Base-by-base conservation (phyloP, 2,888 invertebrate species). In the Dinocampus coccinellae region DNA sequence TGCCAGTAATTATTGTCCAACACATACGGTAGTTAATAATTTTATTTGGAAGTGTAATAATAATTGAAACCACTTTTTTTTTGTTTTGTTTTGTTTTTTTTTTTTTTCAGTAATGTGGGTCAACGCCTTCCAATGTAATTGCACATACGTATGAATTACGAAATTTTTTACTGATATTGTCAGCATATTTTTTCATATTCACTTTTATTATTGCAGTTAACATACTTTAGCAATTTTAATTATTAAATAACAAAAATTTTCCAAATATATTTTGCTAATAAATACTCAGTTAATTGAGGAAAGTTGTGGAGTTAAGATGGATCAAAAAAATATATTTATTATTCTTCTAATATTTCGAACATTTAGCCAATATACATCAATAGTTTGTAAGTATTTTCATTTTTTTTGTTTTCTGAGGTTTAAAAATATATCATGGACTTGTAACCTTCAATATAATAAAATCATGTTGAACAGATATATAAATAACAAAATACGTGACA, bases 371-470 rank as follows among this genome's bases (percentile, higher is more conserved):
- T 47, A 20, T 26, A 16, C 63, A 22, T 13, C 53, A 55, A 65
- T 70, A 68, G 61, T 75, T 60, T 73, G 75, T 75, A 60, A 75
- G 75, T 73, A 9, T 11, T 33, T 11, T 42, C 26, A 11, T 22
- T 22, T 33, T 52, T 11, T 65, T 29, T 29, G 20, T 57, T 26
- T n/a, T 26, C 57, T 33, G 13, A 2, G 10, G 16, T 1, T 58
- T 24, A 3, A 33, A 52, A 20, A 65, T 29, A n/a, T 55, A 29
- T 52, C 53, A 36, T 57, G 66, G 39, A 66, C 1, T 4, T 66
- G 63, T 66, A 66, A 39, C 66, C 65, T 66, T 66, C 65, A 55
- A 55, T 34, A 24, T 13, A n/a, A 24, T 3, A 55, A 42, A 55
- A 22, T 34, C n/a, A 61, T 26, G 33, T 34, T 34, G n/a, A 16